Evolutionary conservation across 2,113 vertebrate genomes (phyloP), one percentile per base, ranked within the genome.

Genomic region (Tupaia chinensis): DNA sequence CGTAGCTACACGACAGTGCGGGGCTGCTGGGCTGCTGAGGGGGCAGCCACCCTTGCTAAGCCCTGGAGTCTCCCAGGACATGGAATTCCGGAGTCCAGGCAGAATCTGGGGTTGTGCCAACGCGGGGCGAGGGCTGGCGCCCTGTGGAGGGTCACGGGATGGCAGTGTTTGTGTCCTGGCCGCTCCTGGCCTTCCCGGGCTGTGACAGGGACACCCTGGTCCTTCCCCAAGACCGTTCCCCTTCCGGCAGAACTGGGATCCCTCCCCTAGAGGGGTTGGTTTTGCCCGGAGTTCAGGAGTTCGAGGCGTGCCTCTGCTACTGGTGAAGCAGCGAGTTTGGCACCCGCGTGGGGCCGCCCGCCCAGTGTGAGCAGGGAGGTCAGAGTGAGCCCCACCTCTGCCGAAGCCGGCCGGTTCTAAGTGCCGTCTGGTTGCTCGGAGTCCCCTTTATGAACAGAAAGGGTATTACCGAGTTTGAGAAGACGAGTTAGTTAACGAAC

Each of bases 401-500:
- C 15, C 20, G 34, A 54, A n/a, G 80, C 79, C 34, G 56, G 84
- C 81, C 2, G 11, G 32, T 87, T 69, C 14, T 77, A 73, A 91
- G 61, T 25, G 85, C 76, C 20, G 23, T 34, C 91, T 66, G 34
- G 7, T 66, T 68, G 74, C 92, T 68, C 84, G 0, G 1, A 61
- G 85, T 69, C 90, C 86, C 70, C 58, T 96, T 87, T 84, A 60
- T 29, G 94, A 92, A 56, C 72, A 82, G 56, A 90, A 93, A 93
- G 94, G 94, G 77, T 61, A 81, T 97, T 78, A 86, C 78, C 0
- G 11, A 34, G 44, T 73, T 96, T 94, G 94, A 94, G 88, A 77
- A 61, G 88, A 92, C 82, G 97, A 97, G 87, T 97, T 97, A 95
- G 96, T 98, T 96, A 96, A 95, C n/a, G 82, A 94, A 79, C 85